phyloP scores from a whole-genome alignment of 1,140 invertebrate genomes.

The Calycopis cecrops region DNA sequence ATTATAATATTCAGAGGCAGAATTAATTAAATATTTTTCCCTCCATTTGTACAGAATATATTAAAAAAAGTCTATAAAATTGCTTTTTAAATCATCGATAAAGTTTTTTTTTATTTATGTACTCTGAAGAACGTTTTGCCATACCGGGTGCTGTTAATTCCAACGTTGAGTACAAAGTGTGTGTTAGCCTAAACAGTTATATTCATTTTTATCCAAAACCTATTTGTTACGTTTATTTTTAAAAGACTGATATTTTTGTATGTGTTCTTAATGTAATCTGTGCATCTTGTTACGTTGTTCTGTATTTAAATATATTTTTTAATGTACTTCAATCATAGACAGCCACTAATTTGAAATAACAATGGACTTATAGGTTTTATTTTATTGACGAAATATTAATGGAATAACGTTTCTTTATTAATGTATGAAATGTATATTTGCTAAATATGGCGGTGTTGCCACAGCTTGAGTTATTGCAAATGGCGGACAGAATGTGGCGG shows the following conservation, averaged over 20 bases:
- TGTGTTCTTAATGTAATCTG: neutral
- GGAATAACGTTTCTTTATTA: no score
- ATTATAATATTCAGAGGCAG: neutral
- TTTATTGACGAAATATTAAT: no score
- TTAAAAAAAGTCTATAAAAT: slow-evolving; percentile 2
- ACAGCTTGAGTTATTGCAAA: slow-evolving; percentile 32
- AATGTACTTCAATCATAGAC: slow-evolving; percentile 19
- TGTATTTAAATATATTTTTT: slow-evolving; percentile 38
- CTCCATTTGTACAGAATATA: slow-evolving; percentile 17
- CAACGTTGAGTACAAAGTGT: slow-evolving; percentile 40
- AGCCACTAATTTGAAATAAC: no score
- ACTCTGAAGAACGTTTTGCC: slow-evolving; percentile 25
- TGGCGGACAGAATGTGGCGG: slow-evolving; percentile 42
- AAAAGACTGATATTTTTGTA: slow-evolving; percentile 7
- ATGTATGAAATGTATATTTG: slow-evolving; percentile 41
- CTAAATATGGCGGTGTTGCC: slow-evolving; percentile 18
- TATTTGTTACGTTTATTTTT: slow-evolving; percentile 24
- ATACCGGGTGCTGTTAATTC: slow-evolving; percentile 43
- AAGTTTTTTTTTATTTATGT: slow-evolving; percentile 8
- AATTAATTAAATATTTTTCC: slow-evolving; percentile 2
- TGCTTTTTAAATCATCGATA: slow-evolving; percentile 1
- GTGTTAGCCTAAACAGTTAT: slow-evolving; percentile 21
- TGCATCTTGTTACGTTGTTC: slow-evolving; percentile 29
- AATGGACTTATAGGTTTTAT: no score
- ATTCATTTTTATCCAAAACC: slow-evolving; percentile 21